These are phyloP conservation scores for Hypercompe scribonia DNA, from an alignment of 2,888 invertebrate genomes.

Conservation along the genomic window DNA sequence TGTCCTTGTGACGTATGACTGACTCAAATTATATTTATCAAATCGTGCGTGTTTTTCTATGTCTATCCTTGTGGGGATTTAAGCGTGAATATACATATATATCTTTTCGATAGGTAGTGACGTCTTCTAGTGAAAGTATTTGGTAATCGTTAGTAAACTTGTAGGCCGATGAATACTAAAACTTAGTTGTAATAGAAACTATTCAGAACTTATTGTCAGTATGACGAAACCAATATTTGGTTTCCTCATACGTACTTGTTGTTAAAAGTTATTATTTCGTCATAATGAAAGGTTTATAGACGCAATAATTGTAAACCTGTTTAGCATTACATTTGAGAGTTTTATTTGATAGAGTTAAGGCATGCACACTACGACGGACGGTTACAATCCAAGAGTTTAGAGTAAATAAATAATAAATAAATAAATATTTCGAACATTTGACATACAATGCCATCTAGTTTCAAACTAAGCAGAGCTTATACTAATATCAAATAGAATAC, in stretches of 20 bases:
- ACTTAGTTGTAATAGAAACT: background rate
- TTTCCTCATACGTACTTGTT: conserved; percentile 11
- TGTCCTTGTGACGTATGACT: background rate
- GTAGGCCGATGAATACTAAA: background rate
- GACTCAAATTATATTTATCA: background rate
- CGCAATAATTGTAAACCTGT: conserved; percentile 38
- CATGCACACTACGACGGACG: background rate
- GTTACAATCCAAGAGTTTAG: background rate
- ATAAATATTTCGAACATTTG: too few species aligned
- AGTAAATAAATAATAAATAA: too few species aligned
- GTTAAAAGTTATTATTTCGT: conserved; percentile 10
- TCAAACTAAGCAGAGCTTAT: too few species aligned
- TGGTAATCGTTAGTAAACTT: background rate
- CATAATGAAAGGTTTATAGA: conserved; percentile 34
- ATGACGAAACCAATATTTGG: conserved; percentile 1
- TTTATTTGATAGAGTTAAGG: conserved; percentile 7
- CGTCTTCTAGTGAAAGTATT: background rate
- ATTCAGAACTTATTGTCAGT: background rate
- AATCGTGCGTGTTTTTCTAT: background rate
- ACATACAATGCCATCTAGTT: too few species aligned
- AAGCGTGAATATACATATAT: background rate
- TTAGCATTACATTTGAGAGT: conserved; percentile 25
- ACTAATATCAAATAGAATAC: too few species aligned
- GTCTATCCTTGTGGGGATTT: background rate
- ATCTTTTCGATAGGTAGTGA: background rate